Evolutionary conservation across 2,888 invertebrate genomes (phyloP), one percentile per base, ranked within the genome.

Genomic region (Himalopsyche kuldschensis): DNA sequence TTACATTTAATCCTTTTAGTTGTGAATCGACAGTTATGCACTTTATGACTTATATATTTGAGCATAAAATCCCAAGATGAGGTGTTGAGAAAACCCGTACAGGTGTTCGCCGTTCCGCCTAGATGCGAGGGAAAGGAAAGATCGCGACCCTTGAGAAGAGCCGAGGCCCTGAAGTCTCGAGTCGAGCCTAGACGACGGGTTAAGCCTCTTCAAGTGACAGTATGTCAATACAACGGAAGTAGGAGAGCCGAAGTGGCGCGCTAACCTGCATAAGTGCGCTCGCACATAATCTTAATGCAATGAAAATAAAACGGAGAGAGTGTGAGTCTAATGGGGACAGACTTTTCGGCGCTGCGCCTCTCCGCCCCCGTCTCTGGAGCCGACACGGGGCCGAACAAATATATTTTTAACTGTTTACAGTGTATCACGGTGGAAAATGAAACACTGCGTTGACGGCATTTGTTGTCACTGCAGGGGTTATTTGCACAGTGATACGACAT

Each of bases 281-380:
- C 80, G 80, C 83, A 83, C 83, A 78, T 80, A 75, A 83, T 83
- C 80, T 83, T 83, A 83, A 83, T 83, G 80, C 80, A 83, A 80
- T 83, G 78, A 80, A 80, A 80, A 83, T 80, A 80, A 83, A 80
- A 83, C 76, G 55, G 78, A 48, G 31, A 41, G 75, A 55, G 55
- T n/a, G 55, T 55, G 55, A 55, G 55, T 3, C 30, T 24, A 69
- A 69, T 69, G 69, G 27, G 69, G 24, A 27, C 27, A 69, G 69
- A 69, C 69, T 69, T 69, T 69, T 69, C 69, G 69, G 69, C 69
- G 69, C 69, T 69, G 27, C 4, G 11, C 69, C 27, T 69, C 27
- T 24, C 24, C 24, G 3, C 69, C 69, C n/a, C 24, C 15, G 24
- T 10, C 69, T 27, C 69, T 11, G 27, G 30, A 30, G 55, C 55